These are phyloP conservation scores for Yponomeuta malinellus DNA, from an alignment of 2,888 invertebrate genomes.

Conservation along the genomic window DNA sequence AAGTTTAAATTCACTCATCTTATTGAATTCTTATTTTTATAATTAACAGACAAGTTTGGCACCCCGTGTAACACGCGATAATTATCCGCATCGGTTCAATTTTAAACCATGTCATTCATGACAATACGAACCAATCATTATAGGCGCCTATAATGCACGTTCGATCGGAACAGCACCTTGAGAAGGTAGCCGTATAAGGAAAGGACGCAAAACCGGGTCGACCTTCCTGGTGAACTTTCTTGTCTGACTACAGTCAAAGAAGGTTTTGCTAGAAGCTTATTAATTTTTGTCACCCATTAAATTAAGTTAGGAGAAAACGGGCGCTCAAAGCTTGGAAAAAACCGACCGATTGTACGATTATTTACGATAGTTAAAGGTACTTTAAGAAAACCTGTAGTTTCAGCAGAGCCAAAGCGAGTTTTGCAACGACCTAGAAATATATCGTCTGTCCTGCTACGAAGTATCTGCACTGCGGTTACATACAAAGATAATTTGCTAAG, in stretches of 20 bases:
- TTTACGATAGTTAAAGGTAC: no score
- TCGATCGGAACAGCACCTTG: constrained; percentile 17
- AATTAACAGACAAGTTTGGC: not conserved
- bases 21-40: not conserved
- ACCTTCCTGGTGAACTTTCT: constrained; percentile 40
- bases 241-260: constrained; percentile 21
- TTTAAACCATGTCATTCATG: not conserved
- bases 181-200: constrained; percentile 52
- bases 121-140: not conserved
- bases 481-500: no score
- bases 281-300: constrained; percentile 3
- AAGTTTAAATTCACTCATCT: no score
- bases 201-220: constrained; percentile 40
- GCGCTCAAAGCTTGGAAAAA: no score
- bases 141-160: not conserved
- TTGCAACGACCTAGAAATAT: no score
- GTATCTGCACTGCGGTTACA: no score
- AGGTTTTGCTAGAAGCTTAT: not conserved
- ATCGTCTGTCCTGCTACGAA: no score
- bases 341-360: no score
- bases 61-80: not conserved
- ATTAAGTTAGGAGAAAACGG: no score
- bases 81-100: not conserved
- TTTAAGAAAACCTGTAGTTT: no score
- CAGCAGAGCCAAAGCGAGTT: no score